phyloP scores from a whole-genome alignment of 2,113 vertebrate species.

The Malurus alboscapulatus region DNA sequence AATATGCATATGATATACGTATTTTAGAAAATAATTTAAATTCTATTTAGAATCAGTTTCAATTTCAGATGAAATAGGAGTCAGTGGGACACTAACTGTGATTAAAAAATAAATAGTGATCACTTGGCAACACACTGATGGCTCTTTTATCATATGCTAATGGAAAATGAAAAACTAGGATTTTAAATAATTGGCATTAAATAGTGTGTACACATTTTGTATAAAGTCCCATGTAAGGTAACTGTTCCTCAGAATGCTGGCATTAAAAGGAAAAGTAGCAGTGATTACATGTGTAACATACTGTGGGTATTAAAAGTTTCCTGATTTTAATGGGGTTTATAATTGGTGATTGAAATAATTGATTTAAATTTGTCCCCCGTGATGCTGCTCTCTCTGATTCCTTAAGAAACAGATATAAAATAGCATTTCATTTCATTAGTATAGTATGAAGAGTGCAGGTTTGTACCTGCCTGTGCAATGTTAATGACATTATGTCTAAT shows the following conservation, averaged over 20 bases:
- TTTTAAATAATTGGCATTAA: background rate
- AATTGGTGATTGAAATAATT: background rate
- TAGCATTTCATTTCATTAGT: background rate
- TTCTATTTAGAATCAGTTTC: background rate
- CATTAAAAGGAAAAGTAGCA: background rate
- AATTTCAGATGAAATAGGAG: background rate
- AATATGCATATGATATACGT: fast-evolving
- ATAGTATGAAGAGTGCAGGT: background rate
- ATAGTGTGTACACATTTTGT: background rate
- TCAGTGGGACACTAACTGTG: background rate
- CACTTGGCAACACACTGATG: background rate
- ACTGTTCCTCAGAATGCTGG: background rate
- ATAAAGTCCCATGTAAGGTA: background rate
- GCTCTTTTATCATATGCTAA: background rate
- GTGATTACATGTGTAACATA: background rate
- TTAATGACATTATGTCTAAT: background rate
- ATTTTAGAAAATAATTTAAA: background rate
- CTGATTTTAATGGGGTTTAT: background rate
- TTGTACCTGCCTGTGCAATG: background rate
- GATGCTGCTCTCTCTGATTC: background rate
- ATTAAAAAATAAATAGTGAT: background rate
- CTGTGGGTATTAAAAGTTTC: background rate
- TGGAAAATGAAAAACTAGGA: background rate
- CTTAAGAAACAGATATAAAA: background rate
- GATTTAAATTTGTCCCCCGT: background rate